phyloP scores from a whole-genome alignment of 1,140 invertebrate genomes.

The Cataglyphis hispanica region DNA sequence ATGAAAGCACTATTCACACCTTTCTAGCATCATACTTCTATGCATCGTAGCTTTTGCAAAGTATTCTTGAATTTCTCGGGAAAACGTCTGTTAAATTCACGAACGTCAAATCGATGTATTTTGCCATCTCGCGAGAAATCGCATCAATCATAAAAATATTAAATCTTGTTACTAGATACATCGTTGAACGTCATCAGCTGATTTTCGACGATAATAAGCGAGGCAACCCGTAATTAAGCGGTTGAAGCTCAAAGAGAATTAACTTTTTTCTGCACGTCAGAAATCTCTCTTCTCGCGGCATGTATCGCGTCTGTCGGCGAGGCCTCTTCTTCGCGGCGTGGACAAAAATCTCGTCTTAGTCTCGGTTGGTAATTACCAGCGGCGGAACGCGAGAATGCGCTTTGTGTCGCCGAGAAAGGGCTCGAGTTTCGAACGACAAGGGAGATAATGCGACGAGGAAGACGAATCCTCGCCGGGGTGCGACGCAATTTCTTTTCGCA shows the following conservation, averaged over 20 bases:
- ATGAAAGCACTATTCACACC: conserved; percentile 42
- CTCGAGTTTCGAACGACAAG: conserved; percentile 60
- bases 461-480: conserved; percentile 55
- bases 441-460: conserved; percentile 61
- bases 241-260: conserved; percentile 6
- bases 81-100: conserved; percentile 29
- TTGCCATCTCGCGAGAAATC: not conserved
- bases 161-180: not conserved
- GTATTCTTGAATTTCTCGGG: conserved; percentile 2
- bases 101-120: conserved; percentile 29
- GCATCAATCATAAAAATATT: not conserved
- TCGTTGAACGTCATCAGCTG: not conserved
- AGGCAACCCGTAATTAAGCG: not conserved
- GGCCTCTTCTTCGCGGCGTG: not conserved
- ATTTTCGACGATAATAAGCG: conserved; percentile 16
- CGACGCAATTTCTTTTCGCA: conserved; percentile 39
- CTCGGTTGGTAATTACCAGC: conserved; percentile 69
- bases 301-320: conserved; percentile 31
- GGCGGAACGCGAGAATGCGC: conserved; percentile 60
- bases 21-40: conserved; percentile 4
- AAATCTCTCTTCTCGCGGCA: not conserved
- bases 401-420: conserved; percentile 60
- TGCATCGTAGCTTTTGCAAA: conserved; percentile 27
- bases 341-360: conserved; percentile 56
- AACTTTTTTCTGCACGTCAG: not conserved